Conservation (phyloP, 2,888 invertebrate species). For the Catocala fraxini region DNA sequence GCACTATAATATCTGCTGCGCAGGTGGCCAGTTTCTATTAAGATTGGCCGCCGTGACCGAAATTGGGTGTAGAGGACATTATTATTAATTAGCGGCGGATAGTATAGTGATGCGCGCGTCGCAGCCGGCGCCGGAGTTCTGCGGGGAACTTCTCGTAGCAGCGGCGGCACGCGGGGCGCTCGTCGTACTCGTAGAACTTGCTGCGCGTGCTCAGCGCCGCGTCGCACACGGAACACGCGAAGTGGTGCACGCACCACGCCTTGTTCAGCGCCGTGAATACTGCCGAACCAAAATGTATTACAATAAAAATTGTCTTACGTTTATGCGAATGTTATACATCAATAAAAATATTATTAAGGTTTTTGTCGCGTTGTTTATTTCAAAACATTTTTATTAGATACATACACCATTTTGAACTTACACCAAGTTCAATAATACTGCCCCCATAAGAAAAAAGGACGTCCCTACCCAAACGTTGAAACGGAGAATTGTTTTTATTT, state of each 20-base stretch:
- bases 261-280: constrained; percentile 99
- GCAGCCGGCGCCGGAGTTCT: constrained; percentile 96
- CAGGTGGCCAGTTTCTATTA: too few relatives aligned
- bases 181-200: constrained; percentile 99
- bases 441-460: too few relatives aligned
- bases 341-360: not conserved
- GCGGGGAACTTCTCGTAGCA: constrained; percentile 99
- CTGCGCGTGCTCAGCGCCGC: constrained; percentile 98
- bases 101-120: constrained; percentile 95
- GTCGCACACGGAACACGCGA: constrained; percentile 99
- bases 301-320: not conserved
- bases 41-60: too few relatives aligned
- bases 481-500: too few relatives aligned
- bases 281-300: constrained; percentile 65
- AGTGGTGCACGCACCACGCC: constrained; percentile 99
- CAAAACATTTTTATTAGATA: too few relatives aligned
- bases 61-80: too few relatives aligned
- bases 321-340: not conserved
- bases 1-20: too few relatives aligned
- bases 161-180: constrained; percentile 99
- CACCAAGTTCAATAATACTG: too few relatives aligned
- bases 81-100: constrained; percentile 75
- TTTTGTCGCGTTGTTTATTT: too few relatives aligned
- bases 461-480: too few relatives aligned
- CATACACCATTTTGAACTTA: too few relatives aligned